These are phyloP conservation scores for Ectobius pallidus DNA, from an alignment of 2,888 invertebrate genomes.

Conservation along the genomic window DNA sequence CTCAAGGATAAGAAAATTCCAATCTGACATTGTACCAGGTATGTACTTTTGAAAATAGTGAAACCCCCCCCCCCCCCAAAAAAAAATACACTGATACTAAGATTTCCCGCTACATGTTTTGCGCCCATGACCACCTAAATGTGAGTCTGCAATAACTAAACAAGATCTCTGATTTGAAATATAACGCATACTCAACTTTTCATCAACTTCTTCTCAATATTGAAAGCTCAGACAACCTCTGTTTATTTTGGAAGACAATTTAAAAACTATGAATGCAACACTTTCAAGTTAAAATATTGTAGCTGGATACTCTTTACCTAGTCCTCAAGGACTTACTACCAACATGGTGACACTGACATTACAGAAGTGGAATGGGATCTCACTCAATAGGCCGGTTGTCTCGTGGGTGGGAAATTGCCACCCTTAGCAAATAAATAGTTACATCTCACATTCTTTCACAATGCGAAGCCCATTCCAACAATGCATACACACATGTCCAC, in stretches of 20 bases:
- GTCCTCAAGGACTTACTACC: constrained; percentile 11
- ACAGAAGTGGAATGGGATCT: constrained; percentile 18
- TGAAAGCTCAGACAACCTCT: too few relatives aligned
- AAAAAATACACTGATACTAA: too few relatives aligned
- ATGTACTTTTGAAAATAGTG: too few relatives aligned
- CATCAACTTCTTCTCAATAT: too few relatives aligned
- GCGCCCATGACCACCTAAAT: too few relatives aligned
- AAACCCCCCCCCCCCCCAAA: too few relatives aligned
- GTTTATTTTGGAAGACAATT: neutral
- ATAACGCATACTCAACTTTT: too few relatives aligned
- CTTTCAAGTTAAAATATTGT: neutral
- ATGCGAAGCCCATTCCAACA: neutral
- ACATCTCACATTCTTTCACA: neutral
- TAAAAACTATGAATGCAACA: neutral
- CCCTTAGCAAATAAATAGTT: neutral
- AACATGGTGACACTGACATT: constrained; percentile 16
- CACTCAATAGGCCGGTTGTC: constrained; percentile 16
- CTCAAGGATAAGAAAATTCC: too few relatives aligned
- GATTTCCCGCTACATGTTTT: too few relatives aligned
- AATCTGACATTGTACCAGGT: too few relatives aligned
- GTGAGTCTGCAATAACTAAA: too few relatives aligned
- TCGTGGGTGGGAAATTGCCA: neutral
- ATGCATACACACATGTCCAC: constrained; percentile 17
- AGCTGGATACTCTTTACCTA: constrained; percentile 11
- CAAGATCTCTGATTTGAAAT: too few relatives aligned